Conservation (phyloP, 2,888 invertebrate genomes). For the Dicyrtomina minuta region DNA sequence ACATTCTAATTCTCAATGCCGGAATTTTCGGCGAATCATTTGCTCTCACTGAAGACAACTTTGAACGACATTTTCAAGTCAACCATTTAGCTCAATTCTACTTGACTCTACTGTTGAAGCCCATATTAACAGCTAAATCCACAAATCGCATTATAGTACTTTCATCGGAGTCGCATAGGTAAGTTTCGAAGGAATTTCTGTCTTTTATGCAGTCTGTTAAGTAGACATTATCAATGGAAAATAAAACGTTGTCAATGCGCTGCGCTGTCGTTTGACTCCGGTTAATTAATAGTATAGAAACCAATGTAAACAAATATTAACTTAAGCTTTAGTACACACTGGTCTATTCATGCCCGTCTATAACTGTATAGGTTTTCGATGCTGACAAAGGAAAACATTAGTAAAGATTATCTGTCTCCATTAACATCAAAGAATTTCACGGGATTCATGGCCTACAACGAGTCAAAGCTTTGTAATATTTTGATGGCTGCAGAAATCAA, state of each 20-base stretch:
- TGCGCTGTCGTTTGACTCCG: neutral
- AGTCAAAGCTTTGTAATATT: slow-evolving; percentile 85
- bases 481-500: slow-evolving; percentile 78
- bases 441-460: slow-evolving; percentile 84
- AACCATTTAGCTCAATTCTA: slow-evolving; percentile 83
- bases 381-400: slow-evolving; percentile 58
- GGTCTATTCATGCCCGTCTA: neutral
- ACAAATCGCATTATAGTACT: slow-evolving; percentile 75
- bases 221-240: neutral
- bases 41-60: slow-evolving; percentile 71
- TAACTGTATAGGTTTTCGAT: slow-evolving; percentile 56
- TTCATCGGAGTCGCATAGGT: slow-evolving; percentile 88
- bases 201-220: slow-evolving; percentile 23
- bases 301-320: slow-evolving; percentile 2
- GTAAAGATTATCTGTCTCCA: slow-evolving; percentile 65
- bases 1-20: slow-evolving; percentile 69
- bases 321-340: neutral
- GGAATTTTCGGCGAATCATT: slow-evolving; percentile 76
- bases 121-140: slow-evolving; percentile 67
- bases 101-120: slow-evolving; percentile 72
- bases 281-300: neutral
- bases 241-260: neutral
- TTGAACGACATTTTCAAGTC: slow-evolving; percentile 80
- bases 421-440: slow-evolving; percentile 68
- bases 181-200: slow-evolving; percentile 43